Percentiles rank a stretch among this genome's conserved stretches.
Evolutionary conservation across 2,113 vertebrate species (phyloP).

Genomic region (Pycnonotus jocosus): DNA sequence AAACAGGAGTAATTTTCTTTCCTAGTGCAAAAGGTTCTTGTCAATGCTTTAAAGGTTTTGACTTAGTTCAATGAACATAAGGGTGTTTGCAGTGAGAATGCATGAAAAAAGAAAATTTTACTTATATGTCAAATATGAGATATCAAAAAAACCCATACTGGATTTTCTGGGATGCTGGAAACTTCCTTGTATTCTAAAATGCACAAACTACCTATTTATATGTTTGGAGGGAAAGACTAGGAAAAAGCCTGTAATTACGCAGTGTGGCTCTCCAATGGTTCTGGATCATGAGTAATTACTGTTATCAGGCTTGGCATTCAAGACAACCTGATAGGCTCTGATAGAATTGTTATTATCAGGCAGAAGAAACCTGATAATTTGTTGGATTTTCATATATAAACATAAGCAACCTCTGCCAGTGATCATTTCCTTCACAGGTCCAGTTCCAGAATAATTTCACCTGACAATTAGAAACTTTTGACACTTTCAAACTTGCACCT

Average conservation of each 20-base stretch:
- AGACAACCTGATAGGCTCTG: neutral
- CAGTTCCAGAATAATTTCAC: neutral
- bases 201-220: neutral
- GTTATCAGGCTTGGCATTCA: neutral
- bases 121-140: neutral
- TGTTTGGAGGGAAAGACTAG: neutral
- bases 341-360: neutral
- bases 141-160: neutral
- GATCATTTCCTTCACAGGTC: neutral
- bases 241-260: neutral
- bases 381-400: neutral
- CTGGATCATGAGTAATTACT: neutral
- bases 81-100: neutral
- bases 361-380: neutral
- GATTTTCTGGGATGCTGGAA: neutral
- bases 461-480: neutral
- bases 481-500: neutral
- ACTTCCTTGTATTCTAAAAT: neutral
- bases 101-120: neutral
- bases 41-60: neutral
- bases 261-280: neutral
- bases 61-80: neutral
- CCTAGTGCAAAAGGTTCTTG: neutral
- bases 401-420: neutral
- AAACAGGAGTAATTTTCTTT: neutral